Conservation (phyloP, 1,140 invertebrate species). For the Belonocnema kinseyi region DNA sequence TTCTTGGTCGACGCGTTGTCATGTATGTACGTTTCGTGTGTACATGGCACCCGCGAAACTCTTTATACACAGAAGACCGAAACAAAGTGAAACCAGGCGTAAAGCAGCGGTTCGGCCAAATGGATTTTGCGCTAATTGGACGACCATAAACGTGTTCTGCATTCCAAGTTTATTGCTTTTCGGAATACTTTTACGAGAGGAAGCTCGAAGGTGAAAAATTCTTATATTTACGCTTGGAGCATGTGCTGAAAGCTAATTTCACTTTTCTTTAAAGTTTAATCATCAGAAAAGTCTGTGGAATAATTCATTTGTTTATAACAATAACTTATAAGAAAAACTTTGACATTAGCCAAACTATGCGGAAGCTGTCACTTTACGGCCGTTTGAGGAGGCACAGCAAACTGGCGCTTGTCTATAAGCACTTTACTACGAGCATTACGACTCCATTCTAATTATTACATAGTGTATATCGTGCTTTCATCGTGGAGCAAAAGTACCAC, state of each 20-base stretch:
- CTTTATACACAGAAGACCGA: slow-evolving; percentile 21
- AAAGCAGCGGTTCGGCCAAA: slow-evolving; percentile 20
- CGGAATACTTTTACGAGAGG: slow-evolving; percentile 29
- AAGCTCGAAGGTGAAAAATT: slow-evolving; percentile 26
- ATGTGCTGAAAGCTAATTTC: neutral
- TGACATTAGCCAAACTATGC: slow-evolving; percentile 2
- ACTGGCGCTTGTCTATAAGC: neutral
- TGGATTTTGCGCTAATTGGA: slow-evolving; percentile 32
- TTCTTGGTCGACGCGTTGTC: neutral
- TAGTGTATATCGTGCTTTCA: slow-evolving; percentile 14
- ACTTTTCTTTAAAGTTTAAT: slow-evolving; percentile 4
- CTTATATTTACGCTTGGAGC: slow-evolving; percentile 8
- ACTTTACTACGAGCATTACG: slow-evolving; percentile 2
- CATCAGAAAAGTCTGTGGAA: neutral
- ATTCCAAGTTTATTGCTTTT: slow-evolving; percentile 31
- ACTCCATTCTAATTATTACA: slow-evolving; percentile 43
- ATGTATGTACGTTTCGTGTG: slow-evolving; percentile 14
- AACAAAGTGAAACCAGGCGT: slow-evolving; percentile 31
- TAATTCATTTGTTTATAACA: neutral
- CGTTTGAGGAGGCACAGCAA: neutral
- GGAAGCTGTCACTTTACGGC: slow-evolving; percentile 1
- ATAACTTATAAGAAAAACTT: neutral
- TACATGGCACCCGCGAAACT: slow-evolving; percentile 21
- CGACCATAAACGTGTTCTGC: slow-evolving; percentile 24
- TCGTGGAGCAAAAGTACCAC: slow-evolving; percentile 33